Base-by-base conservation (phyloP, 2,888 invertebrate species). In the Geotrupes spiniger region DNA sequence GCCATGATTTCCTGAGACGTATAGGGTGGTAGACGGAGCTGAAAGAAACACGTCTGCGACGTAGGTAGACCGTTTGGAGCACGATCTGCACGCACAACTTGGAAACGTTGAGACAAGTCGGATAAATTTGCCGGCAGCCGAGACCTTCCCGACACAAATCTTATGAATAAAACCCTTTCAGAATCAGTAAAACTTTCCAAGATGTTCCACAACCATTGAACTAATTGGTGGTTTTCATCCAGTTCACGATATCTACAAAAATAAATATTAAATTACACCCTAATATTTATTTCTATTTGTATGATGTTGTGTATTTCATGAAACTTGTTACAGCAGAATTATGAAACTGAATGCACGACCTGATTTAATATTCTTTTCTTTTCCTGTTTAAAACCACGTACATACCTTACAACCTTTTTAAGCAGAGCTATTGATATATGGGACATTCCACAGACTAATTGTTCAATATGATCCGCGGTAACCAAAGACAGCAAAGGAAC, bases 141-240 rank as follows among this genome's bases (percentile, higher is more conserved):
- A 1, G 82, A 82, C 28, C 83, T 70, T 2, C 84, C 84, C 1
- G 82, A 83, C 4, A 84, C 83, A 67, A 84, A 84, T 54, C 83
- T 68, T 75, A 84, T 77, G 64, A 84, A 84, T 29, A 83, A 73
- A 10, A 83, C 80, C 51, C 81, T 69, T 63, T 84, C 83, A 12
- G 77, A 76, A 61, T 82, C 80, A 4, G 77, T 78, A 67, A 84
- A 83, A 38, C 71, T 72, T 61, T 82, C 81, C 45, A 84, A 69
- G 52, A 81, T 80, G 51, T 75, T 73, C 83, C 83, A 84, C 56
- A 84, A 71, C 83, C 83, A 83, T 57, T 78, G 74, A 1, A 83
- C 79, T 42, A 83, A 66, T 51, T 77, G 75, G 63, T 79, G 76
- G 52, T 73, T 76, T 64, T 82, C 82, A 60, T 82, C 81, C 57